Evolutionary conservation across 1,140 invertebrate genomes (phyloP), one percentile per base, ranked within the genome.

Genomic region (Planococcus citri): DNA sequence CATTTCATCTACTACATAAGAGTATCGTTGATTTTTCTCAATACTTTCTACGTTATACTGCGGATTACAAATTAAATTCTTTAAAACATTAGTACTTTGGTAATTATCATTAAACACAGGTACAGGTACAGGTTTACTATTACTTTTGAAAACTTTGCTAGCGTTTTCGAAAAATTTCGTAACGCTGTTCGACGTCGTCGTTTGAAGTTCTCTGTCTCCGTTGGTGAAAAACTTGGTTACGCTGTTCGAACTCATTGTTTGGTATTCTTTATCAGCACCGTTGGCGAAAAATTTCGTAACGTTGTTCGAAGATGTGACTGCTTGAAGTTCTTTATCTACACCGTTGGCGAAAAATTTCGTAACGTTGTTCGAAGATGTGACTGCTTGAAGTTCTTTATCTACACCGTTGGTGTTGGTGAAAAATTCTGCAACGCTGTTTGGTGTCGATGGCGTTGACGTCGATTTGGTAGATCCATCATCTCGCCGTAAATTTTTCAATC

Each of bases 1-100:
- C 17, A 51, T 51, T 17, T 51, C 41, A 9, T 51, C 41, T 17
- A 51, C 41, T 51, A 20, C 2, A 20, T 51, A 51, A 17, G 41
- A 51, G 17, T 51, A 51, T 51, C 60, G 60, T 27, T 64, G 60
- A 27, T 27, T 64, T 25, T 64, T 64, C 22, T 64, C 60, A 64
- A 64, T 64, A 27, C 60, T 25, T 64, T 64, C 60, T 24, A 64
- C 60, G 24, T 64, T 64, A 64, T 64, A 64, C 22, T 64, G 6
- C 3, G 60, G 60, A 64, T 64, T 64, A 64, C 60, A 21, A 17
- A 64, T 24, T 25, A 64, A 4, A 17, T 27, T 64, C 24, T 64
- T 64, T 21, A 14, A 4, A 24, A 64, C 10, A 12, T 3, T 10
- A 64, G 3, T 20, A 12, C 20, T 27, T 24, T 10, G 10, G 25